Conservation (phyloP, 2,888 invertebrate genomes). For the Calameuta pallipes region DNA sequence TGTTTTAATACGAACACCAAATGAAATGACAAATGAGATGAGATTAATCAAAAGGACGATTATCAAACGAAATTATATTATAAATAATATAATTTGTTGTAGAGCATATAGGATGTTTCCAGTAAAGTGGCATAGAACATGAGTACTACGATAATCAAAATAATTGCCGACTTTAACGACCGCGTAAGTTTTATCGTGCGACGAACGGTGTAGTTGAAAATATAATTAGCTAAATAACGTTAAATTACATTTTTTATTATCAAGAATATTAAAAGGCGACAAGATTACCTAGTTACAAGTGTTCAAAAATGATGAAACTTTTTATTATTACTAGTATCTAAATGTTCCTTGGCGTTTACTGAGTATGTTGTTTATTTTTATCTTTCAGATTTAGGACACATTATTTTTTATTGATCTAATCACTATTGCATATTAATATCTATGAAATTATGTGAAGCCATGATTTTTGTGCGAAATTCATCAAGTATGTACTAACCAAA, state of each 20-base stretch:
- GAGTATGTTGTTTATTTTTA: no score
- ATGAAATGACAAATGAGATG: neutral
- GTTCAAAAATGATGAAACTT: neutral
- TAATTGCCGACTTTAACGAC: neutral
- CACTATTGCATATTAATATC: neutral
- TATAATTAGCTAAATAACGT: neutral
- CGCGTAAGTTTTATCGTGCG: neutral
- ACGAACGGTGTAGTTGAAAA: neutral
- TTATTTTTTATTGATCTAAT: neutral
- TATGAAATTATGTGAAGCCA: neutral
- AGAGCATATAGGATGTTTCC: no score
- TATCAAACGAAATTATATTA: neutral
- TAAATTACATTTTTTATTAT: neutral
- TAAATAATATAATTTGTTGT: neutral
- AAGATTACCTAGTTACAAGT: neutral
- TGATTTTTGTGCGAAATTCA: neutral
- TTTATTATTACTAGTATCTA: neutral
- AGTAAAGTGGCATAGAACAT: neutral
- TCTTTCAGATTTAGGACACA: neutral
- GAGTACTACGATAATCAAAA: neutral
- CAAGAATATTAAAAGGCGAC: neutral
- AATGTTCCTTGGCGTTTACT: neutral
- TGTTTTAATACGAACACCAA: neutral
- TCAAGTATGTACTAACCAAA: conserved; percentile 40
- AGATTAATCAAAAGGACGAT: neutral